phyloP scores from a whole-genome alignment of 2,113 vertebrate genomes.

The Phaethornis superciliosus region DNA sequence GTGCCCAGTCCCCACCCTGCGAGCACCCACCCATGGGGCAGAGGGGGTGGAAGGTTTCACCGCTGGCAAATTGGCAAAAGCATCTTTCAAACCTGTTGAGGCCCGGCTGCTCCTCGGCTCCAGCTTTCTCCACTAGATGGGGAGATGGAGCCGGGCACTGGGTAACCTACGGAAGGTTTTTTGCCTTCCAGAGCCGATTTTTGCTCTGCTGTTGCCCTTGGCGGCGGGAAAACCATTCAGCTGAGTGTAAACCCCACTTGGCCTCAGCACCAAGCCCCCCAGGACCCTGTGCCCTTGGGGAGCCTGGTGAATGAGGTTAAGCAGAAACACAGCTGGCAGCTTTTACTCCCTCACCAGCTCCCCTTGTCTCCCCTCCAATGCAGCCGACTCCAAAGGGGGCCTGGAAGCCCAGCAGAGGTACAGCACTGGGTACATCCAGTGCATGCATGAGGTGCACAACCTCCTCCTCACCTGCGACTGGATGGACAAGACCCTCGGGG shows the following conservation, averaged over 20 bases:
- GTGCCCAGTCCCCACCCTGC: not conserved
- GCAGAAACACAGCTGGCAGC: accelerated
- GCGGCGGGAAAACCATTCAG: accelerated
- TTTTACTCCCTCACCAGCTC: accelerated
- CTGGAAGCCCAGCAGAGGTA: conserved; percentile 87
- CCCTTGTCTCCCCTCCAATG: not conserved
- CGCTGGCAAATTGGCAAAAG: not conserved
- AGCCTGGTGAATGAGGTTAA: not conserved
- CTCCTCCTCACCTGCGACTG: conserved; percentile 89
- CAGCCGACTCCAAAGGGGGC: conserved; percentile 76
- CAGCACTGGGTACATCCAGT: conserved; percentile 91
- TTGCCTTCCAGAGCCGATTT: not conserved
- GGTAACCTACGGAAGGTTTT: not conserved
- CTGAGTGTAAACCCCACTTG: not conserved
- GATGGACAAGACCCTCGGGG: conserved; percentile 90
- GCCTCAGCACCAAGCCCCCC: not conserved
- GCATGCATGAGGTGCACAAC: conserved; percentile 91
- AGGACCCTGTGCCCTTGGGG: accelerated
- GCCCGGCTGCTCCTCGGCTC: not conserved
- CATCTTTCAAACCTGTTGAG: too few species aligned
- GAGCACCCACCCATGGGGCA: accelerated
- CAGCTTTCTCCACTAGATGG: conserved; percentile 53
- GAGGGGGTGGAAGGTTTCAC: not conserved
- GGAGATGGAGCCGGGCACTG: conserved; percentile 6
- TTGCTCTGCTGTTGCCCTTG: not conserved